Base-by-base conservation (phyloP, 2,113 vertebrate genomes). In the Actenoides hombroni region DNA sequence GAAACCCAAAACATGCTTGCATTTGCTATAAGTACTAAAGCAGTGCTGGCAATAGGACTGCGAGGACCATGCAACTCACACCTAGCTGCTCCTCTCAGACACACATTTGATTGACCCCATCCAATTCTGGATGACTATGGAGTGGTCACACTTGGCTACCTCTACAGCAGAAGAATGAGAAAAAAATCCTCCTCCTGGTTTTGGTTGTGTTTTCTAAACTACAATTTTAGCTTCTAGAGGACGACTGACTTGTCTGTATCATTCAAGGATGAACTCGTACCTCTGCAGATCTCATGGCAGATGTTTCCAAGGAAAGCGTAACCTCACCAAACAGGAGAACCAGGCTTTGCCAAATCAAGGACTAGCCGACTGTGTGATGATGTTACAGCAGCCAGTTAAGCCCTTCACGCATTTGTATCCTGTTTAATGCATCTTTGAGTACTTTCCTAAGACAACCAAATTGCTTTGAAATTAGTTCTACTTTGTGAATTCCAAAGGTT, bases 401-500 rank as follows among this genome's bases (percentile, higher is more conserved):
- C 18, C 37, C 42, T 61, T 70, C 4, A n/a, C 14, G 29, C 8
- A 42, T 56, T 77, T 83, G 24, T 17, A 59, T 53, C 61, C 29
- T 33, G 13, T 29, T 83, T 75, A 51, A 68, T 35, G 35, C 2
- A 5, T 16, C 65, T 76, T 46, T 37, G 33, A 84, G 29, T 57
- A 56, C 71, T 95, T 88, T 31, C 13, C 2, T 24, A 60, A 53
- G 54, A 73, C 21, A 86, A 92, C 37, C 42, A 76, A 79, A 75
- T 14, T 44, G 35, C 37, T 51, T 7, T 73, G 48, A 73, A 81
- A 69, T 75, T 5, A 68, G 26, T 42, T 73, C 6, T 15, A 70
- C 40, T 64, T 64, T 44, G 39, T 79, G 77, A 78, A 81, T 92
- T 92, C 65, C 46, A 84, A 91, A 95, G 95, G 83, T 90, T 77